These are phyloP conservation scores for Neolamprologus brichardi DNA, from an alignment of 2,113 vertebrate species.

Conservation along the genomic window DNA sequence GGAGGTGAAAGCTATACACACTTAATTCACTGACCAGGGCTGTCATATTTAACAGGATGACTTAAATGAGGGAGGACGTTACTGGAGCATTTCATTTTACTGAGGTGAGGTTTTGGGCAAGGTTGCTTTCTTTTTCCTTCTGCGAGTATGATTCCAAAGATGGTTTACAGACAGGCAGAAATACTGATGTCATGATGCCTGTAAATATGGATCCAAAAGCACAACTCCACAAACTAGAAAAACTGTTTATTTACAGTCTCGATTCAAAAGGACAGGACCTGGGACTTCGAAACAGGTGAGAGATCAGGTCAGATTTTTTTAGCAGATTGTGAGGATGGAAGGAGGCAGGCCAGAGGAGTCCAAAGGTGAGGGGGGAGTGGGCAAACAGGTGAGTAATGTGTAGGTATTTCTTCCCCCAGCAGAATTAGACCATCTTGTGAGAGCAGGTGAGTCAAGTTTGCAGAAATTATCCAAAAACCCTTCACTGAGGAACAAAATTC, in stretches of 20 bases:
- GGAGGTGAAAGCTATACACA: neutral
- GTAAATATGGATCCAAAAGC: neutral
- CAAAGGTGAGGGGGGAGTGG: neutral
- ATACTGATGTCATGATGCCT: neutral
- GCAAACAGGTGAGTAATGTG: neutral
- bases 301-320: neutral
- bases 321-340: accelerated
- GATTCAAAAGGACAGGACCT: neutral
- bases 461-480: neutral
- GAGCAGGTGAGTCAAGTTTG: neutral
- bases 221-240: accelerated
- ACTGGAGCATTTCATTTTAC: accelerated
- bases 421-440: neutral
- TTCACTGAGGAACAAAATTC: neutral
- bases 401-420: neutral
- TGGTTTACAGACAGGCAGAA: neutral
- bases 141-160: neutral
- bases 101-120: neutral
- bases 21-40: neutral
- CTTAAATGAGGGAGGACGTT: neutral
- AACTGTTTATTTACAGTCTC: neutral
- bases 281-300: neutral
- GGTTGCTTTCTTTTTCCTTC: neutral
- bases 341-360: neutral
- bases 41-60: neutral